Evolutionary conservation across 2,113 vertebrate species (phyloP).

Genomic region (Microcebus jonahi): DNA sequence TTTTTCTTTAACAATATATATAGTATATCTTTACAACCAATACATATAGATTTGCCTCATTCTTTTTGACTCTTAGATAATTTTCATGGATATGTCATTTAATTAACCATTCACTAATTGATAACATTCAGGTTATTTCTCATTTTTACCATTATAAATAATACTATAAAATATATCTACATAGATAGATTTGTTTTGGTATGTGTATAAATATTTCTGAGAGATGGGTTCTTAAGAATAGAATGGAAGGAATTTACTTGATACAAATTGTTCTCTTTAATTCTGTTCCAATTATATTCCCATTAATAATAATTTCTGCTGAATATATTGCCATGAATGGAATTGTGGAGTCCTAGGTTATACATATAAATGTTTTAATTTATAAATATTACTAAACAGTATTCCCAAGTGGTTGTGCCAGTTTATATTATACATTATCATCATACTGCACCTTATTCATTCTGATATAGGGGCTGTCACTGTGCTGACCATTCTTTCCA

Average conservation of each 20-base stretch:
- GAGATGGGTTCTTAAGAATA: not conserved
- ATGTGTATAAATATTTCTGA: not conserved
- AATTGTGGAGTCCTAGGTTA: not conserved
- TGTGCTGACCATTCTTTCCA: not conserved
- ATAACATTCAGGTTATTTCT: constrained; percentile 9
- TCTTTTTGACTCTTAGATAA: not conserved
- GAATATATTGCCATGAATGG: not conserved
- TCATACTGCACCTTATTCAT: not conserved
- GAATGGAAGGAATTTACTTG: not conserved
- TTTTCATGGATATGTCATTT: not conserved
- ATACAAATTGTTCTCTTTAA: not conserved
- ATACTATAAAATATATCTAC: not conserved
- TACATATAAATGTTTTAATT: not conserved
- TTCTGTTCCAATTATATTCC: not conserved
- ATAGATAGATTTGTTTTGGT: not conserved
- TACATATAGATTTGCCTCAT: not conserved
- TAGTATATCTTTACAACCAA: not conserved
- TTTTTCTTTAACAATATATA: not conserved
- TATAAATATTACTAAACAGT: not conserved
- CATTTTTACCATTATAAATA: not conserved
- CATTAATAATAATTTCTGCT: not conserved
- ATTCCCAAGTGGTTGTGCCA: not conserved
- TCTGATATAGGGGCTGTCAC: not conserved
- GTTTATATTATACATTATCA: not conserved
- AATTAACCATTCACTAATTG: not conserved